Base-by-base conservation (phyloP, 2,888 invertebrate species). In the Drosophila macrospina region DNA sequence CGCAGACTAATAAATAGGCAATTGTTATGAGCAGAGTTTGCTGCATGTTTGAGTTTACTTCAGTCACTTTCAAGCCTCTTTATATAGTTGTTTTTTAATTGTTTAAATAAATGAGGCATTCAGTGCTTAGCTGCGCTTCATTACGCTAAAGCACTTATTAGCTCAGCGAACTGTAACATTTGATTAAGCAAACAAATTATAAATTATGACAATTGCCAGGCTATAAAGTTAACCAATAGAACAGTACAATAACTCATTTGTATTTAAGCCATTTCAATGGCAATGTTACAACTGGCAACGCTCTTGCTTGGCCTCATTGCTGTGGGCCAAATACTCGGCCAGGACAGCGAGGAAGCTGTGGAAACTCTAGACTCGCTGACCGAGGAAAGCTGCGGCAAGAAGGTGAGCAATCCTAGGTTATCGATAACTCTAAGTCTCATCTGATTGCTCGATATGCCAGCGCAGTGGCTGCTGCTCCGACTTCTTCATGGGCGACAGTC, bases 401-500 rank as follows among this genome's bases (percentile, higher is more conserved):
- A 45, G 62, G 89, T 86, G 15, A 52, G 65, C 30, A n/a, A n/a
- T n/a, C n/a, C n/a, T n/a, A n/a, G n/a, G n/a, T n/a, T n/a, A n/a
- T n/a, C n/a, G n/a, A n/a, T n/a, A n/a, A n/a, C n/a, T n/a, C n/a
- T n/a, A n/a, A n/a, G n/a, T n/a, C n/a, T n/a, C n/a, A n/a, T n/a
- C n/a, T n/a, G n/a, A n/a, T n/a, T n/a, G n/a, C n/a, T n/a, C n/a
- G n/a, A 28, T 28, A 28, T 28, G 28, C 28, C 5, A 28, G 87
- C 78, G 74, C 0, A 64, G 4, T 1, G 80, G 69, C 11, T 88
- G 87, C 64, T 88, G 87, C 39, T 60, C 68, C 0, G 70, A 75
- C 4, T 2, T 78, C 0, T 64, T 47, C 24, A 0, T 90, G 8
- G 83, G 76, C 0, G 54, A 79, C 0, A 69, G 76, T n/a, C 77